phyloP scores from a whole-genome alignment of 2,888 invertebrate species.

The Arrhopalites spinosus region DNA sequence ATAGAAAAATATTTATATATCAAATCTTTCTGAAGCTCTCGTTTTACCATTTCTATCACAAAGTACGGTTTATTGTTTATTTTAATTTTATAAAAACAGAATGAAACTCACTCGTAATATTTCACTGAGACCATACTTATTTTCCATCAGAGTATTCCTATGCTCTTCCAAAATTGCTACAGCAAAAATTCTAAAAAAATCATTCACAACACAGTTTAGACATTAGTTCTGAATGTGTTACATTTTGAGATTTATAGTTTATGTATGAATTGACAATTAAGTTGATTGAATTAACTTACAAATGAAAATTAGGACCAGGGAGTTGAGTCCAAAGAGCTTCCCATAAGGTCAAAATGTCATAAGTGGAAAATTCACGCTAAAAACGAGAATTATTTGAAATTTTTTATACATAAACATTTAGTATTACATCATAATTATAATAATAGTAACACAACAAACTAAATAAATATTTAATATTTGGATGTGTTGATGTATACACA shows the following conservation, averaged over 20 bases:
- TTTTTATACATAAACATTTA: not conserved
- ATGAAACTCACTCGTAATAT: constrained; percentile 76
- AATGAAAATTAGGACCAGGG: constrained; percentile 93
- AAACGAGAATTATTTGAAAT: constrained; percentile 5
- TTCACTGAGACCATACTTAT: constrained; percentile 92
- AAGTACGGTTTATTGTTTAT: no score
- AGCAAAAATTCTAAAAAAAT: constrained; percentile 92
- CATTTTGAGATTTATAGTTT: no score
- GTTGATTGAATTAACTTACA: no score
- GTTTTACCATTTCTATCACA: no score
- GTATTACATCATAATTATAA: constrained; percentile 56
- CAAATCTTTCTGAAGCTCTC: not conserved
- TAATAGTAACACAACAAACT: no score
- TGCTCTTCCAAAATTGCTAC: constrained; percentile 91
- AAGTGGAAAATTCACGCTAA: constrained; percentile 83
- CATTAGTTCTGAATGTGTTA: no score
- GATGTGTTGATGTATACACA: not conserved
- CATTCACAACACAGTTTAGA: constrained; percentile 82
- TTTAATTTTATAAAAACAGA: no score
- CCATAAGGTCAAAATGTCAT: constrained; percentile 89
- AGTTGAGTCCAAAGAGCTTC: constrained; percentile 92
- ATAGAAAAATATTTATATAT: constrained; percentile 12
- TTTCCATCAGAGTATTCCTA: constrained; percentile 83
- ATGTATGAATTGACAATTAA: no score
- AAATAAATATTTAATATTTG: no score